Evolutionary conservation across 2,888 invertebrate species (phyloP), one percentile per base, ranked within the genome.

Genomic region (Zaprionus bogoriensis): DNA sequence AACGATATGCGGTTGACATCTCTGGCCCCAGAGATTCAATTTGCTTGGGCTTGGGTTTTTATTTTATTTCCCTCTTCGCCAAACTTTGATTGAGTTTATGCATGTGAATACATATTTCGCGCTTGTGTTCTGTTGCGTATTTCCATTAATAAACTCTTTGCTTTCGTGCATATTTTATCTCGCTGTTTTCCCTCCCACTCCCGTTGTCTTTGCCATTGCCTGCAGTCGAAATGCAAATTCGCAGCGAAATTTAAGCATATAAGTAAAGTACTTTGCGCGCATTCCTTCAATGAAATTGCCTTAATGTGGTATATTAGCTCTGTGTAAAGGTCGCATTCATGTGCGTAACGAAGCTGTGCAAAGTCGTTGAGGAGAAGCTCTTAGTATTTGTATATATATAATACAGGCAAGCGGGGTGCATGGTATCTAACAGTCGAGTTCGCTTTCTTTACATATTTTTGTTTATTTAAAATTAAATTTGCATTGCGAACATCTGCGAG

Each of bases 81-180:
- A 38, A 76, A 67, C 47, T 76, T 67, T 80, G 74, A 84, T 84
- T 78, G 82, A 63, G 55, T 78, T 84, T 70, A 57, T 71, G 78
- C 69, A 57, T 58, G 58, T 28, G 62, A 46, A 57, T 57, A 53
- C 39, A 63, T 58, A n/a, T n/a, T n/a, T n/a, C n/a, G n/a, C n/a
- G n/a, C n/a, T n/a, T n/a, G n/a, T n/a, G n/a, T 51, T 55, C 44
- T 54, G 14, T 27, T n/a, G 65, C 4, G 47, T 57, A 58, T 60
- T 62, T 67, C 59, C 52, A 84, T 82, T 83, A 70, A 61, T 69
- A 79, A 69, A 67, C 70, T 74, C 75, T 70, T 75, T 54, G 44
- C 39, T 59, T 54, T 64, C 32, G 2, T 38, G 64, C 60, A 77
- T 73, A 68, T 65, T 59, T 68, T 53, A 72, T 45, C 19, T 30